phyloP scores from a whole-genome alignment of 23 tunicate genomes.

The Ascidia mentula region DNA sequence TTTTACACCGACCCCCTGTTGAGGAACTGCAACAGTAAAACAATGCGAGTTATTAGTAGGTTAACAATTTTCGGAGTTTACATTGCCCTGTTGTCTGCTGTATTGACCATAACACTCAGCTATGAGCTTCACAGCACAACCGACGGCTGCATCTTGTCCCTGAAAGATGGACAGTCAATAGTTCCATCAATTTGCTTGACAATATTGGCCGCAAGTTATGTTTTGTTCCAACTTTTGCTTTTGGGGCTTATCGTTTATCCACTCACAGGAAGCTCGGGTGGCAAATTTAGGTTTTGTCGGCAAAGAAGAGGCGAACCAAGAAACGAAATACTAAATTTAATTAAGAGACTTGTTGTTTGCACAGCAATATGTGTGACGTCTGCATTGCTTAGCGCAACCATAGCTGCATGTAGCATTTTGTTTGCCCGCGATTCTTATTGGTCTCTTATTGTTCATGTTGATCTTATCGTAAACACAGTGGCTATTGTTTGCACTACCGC shows the following conservation, averaged over 20 bases:
- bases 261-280: slow-evolving; percentile 19
- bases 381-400: slow-evolving; percentile 6
- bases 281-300: background rate
- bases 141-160: slow-evolving; percentile 23
- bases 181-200: background rate
- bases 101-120: slow-evolving; percentile 6
- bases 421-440: slow-evolving; percentile 50
- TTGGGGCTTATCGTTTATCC: slow-evolving; percentile 36
- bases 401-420: slow-evolving; percentile 23
- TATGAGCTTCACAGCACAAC: slow-evolving; percentile 20
- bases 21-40: slow-evolving; percentile 15
- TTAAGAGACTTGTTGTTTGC: slow-evolving; percentile 24
- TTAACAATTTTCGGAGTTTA: slow-evolving; percentile 19
- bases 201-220: slow-evolving; percentile 15
- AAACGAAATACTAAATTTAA: background rate
- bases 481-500: slow-evolving; percentile 27
- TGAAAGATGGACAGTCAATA: background rate
- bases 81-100: slow-evolving; percentile 23
- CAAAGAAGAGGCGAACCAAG: background rate
- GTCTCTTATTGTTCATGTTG: slow-evolving; percentile 39
- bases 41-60: slow-evolving; percentile 14
- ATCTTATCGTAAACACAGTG: slow-evolving; percentile 21
- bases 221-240: slow-evolving; percentile 33
- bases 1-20: slow-evolving; percentile 31
- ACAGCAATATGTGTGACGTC: slow-evolving; percentile 35